Conservation (phyloP, 2,888 invertebrate genomes). For the Camponotus fellah region DNA sequence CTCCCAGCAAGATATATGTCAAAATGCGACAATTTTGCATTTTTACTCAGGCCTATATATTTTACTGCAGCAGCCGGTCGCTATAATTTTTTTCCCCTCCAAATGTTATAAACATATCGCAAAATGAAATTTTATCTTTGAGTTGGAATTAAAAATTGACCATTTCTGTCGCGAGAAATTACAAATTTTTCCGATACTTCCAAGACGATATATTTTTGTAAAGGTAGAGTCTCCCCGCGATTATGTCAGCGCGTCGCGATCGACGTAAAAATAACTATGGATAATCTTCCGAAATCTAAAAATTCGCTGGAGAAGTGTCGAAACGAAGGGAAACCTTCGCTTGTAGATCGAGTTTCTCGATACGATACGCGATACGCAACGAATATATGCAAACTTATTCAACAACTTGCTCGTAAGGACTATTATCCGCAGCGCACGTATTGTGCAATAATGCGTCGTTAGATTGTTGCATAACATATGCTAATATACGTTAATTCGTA, state of each 20-base stretch:
- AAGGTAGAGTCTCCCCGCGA: background rate
- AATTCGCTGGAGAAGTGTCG: slow-evolving; percentile 46
- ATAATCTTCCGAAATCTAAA: slow-evolving; percentile 54
- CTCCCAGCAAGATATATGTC: slow-evolving; percentile 16
- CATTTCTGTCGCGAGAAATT: background rate
- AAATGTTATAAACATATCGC: background rate
- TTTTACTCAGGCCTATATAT: slow-evolving; percentile 35
- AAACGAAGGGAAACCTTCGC: background rate
- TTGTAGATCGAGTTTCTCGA: slow-evolving; percentile 22
- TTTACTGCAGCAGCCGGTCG: slow-evolving; percentile 8
- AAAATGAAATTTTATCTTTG: background rate
- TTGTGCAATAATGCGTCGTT: background rate
- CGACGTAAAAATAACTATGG: slow-evolving; percentile 51
- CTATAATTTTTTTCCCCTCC: slow-evolving; percentile 6
- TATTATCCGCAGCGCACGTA: background rate
- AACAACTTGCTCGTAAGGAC: background rate
- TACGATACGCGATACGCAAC: background rate
- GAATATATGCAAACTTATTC: background rate
- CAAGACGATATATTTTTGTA: background rate
- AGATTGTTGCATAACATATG: background rate
- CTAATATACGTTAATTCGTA: background rate
- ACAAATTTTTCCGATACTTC: background rate
- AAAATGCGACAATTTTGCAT: slow-evolving; percentile 8
- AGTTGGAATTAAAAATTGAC: background rate
- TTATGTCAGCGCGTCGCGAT: background rate